Base-by-base conservation (phyloP, 2,888 invertebrate genomes). In the Drosophila tripunctata region DNA sequence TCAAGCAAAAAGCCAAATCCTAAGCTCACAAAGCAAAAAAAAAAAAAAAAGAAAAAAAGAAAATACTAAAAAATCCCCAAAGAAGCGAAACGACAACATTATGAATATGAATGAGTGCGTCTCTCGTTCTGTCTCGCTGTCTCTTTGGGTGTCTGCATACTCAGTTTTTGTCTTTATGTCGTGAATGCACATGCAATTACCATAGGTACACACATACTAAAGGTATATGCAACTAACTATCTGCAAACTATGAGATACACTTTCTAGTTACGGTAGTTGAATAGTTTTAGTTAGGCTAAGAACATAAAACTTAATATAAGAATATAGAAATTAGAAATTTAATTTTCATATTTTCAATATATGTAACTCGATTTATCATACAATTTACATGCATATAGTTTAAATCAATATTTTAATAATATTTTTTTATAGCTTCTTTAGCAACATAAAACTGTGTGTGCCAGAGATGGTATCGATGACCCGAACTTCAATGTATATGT, bases 21-120 rank as follows among this genome's bases (percentile, higher is more conserved):
- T 50, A 58, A 43, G 50, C 62, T 5, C 8, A 10, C 10, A 40
- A 40, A 40, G 15, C 36, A 51, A 10, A 63, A 33, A 40, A 47
- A 38, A 38, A 10, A 14, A 52, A 22, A n/a, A 41, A 30, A n/a
- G n/a, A n/a, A 24, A 24, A 24, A 10, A 2, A 27, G 10, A 27
- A 27, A 27, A 6, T 22, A 3, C 27, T 3, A 44, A 30, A 44
- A 44, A 8, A 14, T n/a, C n/a, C 2, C 19, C 12, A 36, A 24
- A 15, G 36, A 15, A 17, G 30, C n/a, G 62, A 78, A 85, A 85
- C 77, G 80, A 75, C 62, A 65, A 74, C 67, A 81, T 86, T 82
- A 82, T 82, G 81, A 82, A 82, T 82, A 82, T 86, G 81, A 82
- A 82, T 82, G 87, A 83, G 84, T 21, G 36, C 27, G 3, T n/a